Evolutionary conservation across 2,113 vertebrate genomes (phyloP).

Genomic region (Penelope pileata): DNA sequence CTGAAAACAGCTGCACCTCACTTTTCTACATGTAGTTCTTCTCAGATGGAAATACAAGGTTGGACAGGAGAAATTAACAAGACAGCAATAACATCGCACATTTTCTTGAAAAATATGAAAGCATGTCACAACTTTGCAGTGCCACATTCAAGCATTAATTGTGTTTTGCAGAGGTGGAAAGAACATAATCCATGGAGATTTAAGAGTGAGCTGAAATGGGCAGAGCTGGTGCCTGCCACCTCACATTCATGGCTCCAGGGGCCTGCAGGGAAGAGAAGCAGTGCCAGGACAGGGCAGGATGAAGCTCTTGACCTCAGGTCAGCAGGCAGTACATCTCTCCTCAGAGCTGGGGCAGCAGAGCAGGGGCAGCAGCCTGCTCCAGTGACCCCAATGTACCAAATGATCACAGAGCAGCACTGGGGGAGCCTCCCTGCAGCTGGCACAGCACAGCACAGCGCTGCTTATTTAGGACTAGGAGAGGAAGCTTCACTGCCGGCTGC

Average conservation of each 20-base stretch:
- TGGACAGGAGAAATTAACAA: background rate
- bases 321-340: too few relatives aligned
- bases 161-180: background rate
- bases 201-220: background rate
- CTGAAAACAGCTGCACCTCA: background rate
- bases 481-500: too few relatives aligned
- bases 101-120: background rate
- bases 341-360: background rate
- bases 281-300: too few relatives aligned
- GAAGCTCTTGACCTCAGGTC: background rate
- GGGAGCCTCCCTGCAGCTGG: background rate
- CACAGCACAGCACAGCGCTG: background rate
- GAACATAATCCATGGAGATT: background rate
- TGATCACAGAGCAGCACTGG: rapidly evolving
- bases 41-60: background rate
- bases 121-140: background rate
- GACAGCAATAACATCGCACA: background rate
- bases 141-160: too few relatives aligned
- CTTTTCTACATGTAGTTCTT: background rate
- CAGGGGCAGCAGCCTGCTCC: background rate
- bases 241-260: rapidly evolving
- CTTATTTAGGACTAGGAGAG: too few relatives aligned
- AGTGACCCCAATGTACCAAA: rapidly evolving
- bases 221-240: background rate
- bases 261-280: rapidly evolving